Percentiles rank a stretch among this genome's conserved stretches.
Conservation (phyloP, 2,797 vertebrate genomes). For the Hapalemur alaotrensis region DNA sequence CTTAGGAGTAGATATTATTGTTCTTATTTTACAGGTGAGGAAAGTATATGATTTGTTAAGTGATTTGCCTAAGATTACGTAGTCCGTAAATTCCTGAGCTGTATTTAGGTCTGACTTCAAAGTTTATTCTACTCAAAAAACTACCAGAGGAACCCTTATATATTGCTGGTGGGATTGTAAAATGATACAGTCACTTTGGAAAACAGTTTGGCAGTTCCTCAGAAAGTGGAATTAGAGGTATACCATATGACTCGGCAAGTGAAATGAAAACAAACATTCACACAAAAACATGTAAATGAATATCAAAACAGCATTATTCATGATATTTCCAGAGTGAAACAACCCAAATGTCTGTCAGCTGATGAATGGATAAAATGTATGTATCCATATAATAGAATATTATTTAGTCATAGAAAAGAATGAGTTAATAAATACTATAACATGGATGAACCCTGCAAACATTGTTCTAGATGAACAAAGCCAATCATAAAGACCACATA, state of each 20-base stretch:
- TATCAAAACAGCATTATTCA: background rate
- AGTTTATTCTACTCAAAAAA: background rate
- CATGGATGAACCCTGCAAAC: background rate
- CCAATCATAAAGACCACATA: background rate
- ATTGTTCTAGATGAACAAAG: background rate
- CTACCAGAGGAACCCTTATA: background rate
- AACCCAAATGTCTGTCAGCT: background rate
- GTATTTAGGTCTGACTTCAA: background rate
- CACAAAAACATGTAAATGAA: background rate
- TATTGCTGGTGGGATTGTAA: background rate
- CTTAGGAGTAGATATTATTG: background rate
- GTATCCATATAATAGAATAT: background rate
- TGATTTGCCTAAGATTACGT: background rate
- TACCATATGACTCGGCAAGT: background rate
- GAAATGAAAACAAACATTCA: background rate
- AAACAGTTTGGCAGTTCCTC: background rate
- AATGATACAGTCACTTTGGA: background rate
- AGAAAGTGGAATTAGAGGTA: background rate
- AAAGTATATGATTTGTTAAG: background rate
- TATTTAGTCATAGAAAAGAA: background rate
- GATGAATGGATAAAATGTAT: background rate
- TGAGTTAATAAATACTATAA: background rate
- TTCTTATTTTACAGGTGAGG: constrained; percentile 24
- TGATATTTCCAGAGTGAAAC: background rate
- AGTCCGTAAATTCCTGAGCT: background rate